A percentile compares a stretch with the other conserved stretches of the same genome.
phyloP scores from a whole-genome alignment of 37 sponge, comb jelly and placozoan genomes.

The Beroe forskalii region DNA sequence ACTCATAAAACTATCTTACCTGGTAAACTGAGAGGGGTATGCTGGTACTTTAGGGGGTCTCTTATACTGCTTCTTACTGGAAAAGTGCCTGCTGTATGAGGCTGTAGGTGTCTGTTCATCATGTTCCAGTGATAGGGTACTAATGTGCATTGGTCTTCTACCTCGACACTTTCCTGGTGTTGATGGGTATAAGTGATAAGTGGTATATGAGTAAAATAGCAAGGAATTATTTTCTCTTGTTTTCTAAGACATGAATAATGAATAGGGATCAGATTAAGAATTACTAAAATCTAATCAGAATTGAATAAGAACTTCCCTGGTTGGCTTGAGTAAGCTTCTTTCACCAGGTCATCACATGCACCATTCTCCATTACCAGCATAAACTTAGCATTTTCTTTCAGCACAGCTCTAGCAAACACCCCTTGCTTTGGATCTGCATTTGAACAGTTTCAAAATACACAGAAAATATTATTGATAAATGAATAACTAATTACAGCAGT shows the following conservation, averaged over 20 bases:
- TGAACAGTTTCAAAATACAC: too few relatives aligned
- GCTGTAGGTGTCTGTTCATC: background rate
- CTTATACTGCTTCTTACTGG: background rate
- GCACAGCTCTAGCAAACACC: conserved; percentile 46
- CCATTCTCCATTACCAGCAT: conserved; percentile 59
- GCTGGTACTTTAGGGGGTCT: background rate
- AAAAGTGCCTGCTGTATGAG: conserved; percentile 45
- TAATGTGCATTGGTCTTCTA: conserved; percentile 38
- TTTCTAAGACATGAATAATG: too few relatives aligned
- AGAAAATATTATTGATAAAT: background rate
- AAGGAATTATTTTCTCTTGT: too few relatives aligned
- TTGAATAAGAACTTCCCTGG: background rate
- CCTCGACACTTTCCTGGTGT: conserved; percentile 49
- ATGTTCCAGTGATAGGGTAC: conserved; percentile 41
- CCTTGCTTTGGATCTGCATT: conserved; percentile 43
- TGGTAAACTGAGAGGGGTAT: conserved; percentile 55
- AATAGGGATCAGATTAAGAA: too few relatives aligned
- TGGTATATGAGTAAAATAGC: too few relatives aligned
- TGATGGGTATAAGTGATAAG: too few relatives aligned
- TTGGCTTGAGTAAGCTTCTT: background rate
- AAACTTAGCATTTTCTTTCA: conserved; percentile 64
- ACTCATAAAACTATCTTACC: conserved; percentile 7
- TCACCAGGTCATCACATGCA: background rate
- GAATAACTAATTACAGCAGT: background rate
- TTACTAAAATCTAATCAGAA: too few relatives aligned